phyloP scores from a whole-genome alignment of 2,113 vertebrate genomes.

The Numida meleagris region DNA sequence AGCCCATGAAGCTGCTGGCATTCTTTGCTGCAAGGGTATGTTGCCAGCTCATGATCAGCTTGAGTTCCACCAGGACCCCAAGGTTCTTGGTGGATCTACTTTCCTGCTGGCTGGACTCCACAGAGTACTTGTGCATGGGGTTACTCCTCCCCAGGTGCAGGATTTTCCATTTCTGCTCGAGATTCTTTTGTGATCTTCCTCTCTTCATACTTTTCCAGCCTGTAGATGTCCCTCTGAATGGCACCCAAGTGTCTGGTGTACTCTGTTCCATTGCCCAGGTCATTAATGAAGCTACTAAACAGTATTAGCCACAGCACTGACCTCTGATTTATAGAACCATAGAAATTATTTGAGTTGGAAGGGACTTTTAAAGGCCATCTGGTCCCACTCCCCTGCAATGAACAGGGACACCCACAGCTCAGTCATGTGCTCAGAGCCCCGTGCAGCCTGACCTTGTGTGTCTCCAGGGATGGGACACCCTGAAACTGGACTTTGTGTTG shows the following conservation, averaged over 20 bases:
- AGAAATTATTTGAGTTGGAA: no score
- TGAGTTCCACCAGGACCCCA: neutral
- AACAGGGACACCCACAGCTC: no score
- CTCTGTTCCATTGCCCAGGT: neutral
- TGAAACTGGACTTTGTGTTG: neutral
- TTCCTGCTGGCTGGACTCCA: neutral
- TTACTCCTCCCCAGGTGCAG: neutral
- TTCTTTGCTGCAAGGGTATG: rapidly evolving
- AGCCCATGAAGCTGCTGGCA: neutral
- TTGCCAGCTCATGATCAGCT: neutral
- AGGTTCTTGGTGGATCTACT: neutral
- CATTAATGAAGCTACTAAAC: neutral
- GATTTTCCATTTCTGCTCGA: neutral
- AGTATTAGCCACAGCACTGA: rapidly evolving
- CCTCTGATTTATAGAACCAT: neutral
- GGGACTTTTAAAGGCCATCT: no score
- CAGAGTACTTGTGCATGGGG: neutral
- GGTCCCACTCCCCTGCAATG: no score
- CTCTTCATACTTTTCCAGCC: neutral
- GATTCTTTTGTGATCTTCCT: neutral
- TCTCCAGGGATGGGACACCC: no score
- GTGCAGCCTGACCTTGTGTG: no score
- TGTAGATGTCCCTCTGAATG: neutral
- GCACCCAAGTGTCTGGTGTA: neutral
- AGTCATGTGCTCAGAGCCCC: no score